Percentiles rank a stretch among this genome's conserved stretches.
These are phyloP conservation scores for Unio delphinus DNA, from an alignment of 2,888 invertebrate genomes.

Conservation along the genomic window DNA sequence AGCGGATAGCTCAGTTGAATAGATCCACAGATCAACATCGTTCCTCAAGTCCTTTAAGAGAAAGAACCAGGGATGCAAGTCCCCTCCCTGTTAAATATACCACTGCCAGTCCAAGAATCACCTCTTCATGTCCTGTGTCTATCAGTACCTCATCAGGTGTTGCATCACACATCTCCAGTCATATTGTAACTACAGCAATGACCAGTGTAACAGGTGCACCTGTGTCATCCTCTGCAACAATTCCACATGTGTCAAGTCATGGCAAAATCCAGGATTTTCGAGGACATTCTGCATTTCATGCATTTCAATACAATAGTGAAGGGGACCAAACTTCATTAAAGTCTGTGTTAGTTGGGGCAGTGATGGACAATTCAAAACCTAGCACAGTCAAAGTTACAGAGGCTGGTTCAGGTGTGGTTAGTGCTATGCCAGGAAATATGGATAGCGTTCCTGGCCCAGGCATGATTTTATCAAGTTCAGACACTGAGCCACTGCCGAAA, in stretches of 20 bases:
- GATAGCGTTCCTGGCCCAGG: conserved; percentile 10
- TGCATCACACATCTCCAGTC: conserved; percentile 1
- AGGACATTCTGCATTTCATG: too few relatives aligned
- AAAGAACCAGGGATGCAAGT: conserved; percentile 16
- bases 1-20: conserved; percentile 45
- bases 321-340: too few relatives aligned
- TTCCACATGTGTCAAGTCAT: too few relatives aligned
- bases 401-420: background rate
- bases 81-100: conserved; percentile 11
- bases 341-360: background rate
- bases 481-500: conserved; percentile 27
- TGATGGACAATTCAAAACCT: conserved; percentile 2
- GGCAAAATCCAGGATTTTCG: too few relatives aligned
- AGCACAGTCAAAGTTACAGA: conserved; percentile 1
- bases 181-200: conserved; percentile 1
- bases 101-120: conserved; percentile 23
- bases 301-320: too few relatives aligned
- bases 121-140: conserved; percentile 19
- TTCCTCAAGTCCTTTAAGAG: conserved; percentile 12
- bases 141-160: conserved; percentile 4
- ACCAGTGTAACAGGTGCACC: conserved; percentile 5
- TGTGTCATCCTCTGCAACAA: background rate
- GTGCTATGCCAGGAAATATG: conserved; percentile 3
- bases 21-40: conserved; percentile 15
- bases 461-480: conserved; percentile 29